Base-by-base conservation (phyloP, 1,140 invertebrate genomes). In the Aphelenchoides avenae region DNA sequence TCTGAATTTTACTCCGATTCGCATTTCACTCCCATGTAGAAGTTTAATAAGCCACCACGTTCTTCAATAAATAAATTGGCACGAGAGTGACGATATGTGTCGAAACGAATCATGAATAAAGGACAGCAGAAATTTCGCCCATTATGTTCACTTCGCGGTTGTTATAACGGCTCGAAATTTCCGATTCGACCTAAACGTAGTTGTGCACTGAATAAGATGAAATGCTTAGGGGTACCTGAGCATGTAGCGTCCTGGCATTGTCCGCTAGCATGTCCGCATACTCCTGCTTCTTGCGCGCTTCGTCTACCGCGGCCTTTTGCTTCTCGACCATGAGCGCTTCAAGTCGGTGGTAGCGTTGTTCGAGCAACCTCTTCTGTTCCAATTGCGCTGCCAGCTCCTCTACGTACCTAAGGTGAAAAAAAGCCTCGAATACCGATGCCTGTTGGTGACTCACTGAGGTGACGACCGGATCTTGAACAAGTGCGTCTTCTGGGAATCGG, bases 81-180 rank as follows among this genome's bases (percentile, higher is more conserved):
- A n/a, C n/a, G n/a, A n/a, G n/a, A n/a, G n/a, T n/a, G n/a, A n/a
- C n/a, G n/a, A n/a, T n/a, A n/a, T n/a, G n/a, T n/a, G n/a, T n/a
- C n/a, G n/a, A n/a, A n/a, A n/a, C n/a, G n/a, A n/a, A n/a, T n/a
- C n/a, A n/a, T n/a, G n/a, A 42, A 22, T 52, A 52, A 11, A 52
- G 26, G n/a, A 52, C 50, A 15, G 50, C 13, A 42, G n/a, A 20
- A 24, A 87, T 82, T 44, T 86, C 88, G 31, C 91, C 91, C 54
- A 91, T 89, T 29, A 95, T 84, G 77, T 88, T 89, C 1, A 94
- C 90, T 30, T 82, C 79, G 53, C 91, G 82, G 51, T 87, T 86
- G 74, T 91, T 91, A 77, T 95, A 95, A 65, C 86, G 88, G 68
- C 86, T 87, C 0, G 90, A 91, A 66, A 95, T 88, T 73, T 92